Evolutionary conservation across 2,113 vertebrate species (phyloP).

Genomic region (Phalacrocorax aristotelis): DNA sequence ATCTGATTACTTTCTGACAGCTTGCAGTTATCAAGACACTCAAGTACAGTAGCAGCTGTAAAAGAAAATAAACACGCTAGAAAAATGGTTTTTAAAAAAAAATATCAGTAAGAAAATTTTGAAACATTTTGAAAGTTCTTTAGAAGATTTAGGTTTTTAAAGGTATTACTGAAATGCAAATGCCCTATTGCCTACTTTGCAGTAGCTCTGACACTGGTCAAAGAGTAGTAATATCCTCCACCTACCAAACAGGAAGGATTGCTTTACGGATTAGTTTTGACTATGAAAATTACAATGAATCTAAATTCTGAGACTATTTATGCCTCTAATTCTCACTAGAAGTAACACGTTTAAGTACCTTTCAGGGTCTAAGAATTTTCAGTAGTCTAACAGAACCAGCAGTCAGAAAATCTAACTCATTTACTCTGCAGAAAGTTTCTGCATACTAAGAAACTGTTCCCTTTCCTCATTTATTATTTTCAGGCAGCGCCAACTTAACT

Average conservation of each 20-base stretch:
- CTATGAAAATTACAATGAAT: neutral
- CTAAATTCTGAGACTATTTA: neutral
- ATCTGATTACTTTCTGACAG: slow-evolving; percentile 85
- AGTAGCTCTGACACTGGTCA: neutral
- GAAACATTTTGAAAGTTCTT: neutral
- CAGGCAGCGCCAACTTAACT: neutral
- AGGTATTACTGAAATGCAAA: neutral
- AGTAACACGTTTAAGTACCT: neutral
- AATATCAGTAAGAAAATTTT: neutral
- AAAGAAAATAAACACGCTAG: neutral
- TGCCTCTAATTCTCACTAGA: neutral
- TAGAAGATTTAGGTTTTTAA: neutral
- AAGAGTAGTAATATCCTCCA: neutral
- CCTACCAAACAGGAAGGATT: neutral
- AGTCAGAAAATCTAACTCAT: neutral
- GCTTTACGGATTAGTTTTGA: neutral
- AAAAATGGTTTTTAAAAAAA: neutral
- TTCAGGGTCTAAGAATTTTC: neutral
- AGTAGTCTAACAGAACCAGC: neutral
- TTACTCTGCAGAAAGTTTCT: neutral
- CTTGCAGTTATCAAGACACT: slow-evolving; percentile 81
- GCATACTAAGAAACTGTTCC: neutral
- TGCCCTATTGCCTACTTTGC: neutral
- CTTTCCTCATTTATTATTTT: neutral
- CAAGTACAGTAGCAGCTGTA: slow-evolving; percentile 83